A percentile compares a stretch with the other conserved stretches of the same genome.
Conservation (phyloP, 1,140 invertebrate genomes). For the Drosophila repleta region DNA sequence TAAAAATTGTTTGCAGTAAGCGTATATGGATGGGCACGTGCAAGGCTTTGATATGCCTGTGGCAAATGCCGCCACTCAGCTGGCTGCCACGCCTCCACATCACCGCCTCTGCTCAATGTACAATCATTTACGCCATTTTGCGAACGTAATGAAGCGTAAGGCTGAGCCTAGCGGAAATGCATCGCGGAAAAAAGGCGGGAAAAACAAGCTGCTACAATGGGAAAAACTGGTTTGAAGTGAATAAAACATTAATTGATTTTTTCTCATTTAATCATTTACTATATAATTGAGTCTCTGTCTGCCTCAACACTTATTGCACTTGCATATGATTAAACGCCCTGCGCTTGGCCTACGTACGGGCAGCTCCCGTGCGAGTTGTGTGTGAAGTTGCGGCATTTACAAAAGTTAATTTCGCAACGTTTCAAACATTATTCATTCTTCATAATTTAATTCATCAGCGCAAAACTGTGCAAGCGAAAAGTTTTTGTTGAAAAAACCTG, state of each 20-base stretch:
- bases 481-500: neutral
- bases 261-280: constrained; percentile 6
- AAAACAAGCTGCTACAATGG: neutral
- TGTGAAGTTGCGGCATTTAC: constrained; percentile 24
- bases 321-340: constrained; percentile 25
- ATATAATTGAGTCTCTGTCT: constrained; percentile 14
- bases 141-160: constrained; percentile 7
- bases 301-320: constrained; percentile 31
- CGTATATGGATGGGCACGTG: constrained; percentile 42
- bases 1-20: constrained; percentile 51
- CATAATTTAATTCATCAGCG: constrained; percentile 50
- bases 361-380: neutral
- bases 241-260: constrained; percentile 30
- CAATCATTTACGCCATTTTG: constrained; percentile 7
- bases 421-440: constrained; percentile 62
- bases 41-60: constrained; percentile 32
- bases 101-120: neutral
- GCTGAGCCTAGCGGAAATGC: neutral
- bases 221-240: constrained; percentile 12
- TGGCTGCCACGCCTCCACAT: neutral
- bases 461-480: constrained; percentile 11
- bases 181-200: neutral
- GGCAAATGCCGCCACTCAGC: constrained; percentile 11
- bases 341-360: constrained; percentile 4
- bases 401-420: constrained; percentile 43